These are phyloP conservation scores for Todiramphus saurophagus DNA, from an alignment of 2,113 vertebrate species.

Conservation along the genomic window DNA sequence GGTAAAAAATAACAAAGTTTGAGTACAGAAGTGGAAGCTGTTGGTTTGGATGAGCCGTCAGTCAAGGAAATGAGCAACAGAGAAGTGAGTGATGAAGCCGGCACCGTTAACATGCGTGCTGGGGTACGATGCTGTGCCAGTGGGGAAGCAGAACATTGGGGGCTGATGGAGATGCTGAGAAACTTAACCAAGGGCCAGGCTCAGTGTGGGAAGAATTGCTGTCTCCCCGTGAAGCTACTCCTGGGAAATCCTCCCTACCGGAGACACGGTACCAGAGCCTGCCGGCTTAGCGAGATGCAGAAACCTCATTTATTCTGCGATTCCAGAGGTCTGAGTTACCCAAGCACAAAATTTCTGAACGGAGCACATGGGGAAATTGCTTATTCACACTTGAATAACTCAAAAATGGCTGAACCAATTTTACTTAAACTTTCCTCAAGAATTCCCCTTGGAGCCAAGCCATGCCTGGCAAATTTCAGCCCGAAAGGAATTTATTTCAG, in stretches of 20 bases:
- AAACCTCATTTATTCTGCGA: background rate
- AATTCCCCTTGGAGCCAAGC: slow-evolving; percentile 58
- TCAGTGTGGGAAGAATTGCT: background rate
- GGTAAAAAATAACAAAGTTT: background rate
- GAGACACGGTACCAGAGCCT: background rate
- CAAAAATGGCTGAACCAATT: slow-evolving; percentile 63
- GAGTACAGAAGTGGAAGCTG: background rate
- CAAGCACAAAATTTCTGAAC: slow-evolving; percentile 61
- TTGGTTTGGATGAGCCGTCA: background rate
- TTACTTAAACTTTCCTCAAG: slow-evolving; percentile 64
- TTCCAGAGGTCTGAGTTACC: slow-evolving; percentile 49
- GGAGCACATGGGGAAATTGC: slow-evolving; percentile 57
- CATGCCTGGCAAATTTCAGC: slow-evolving; percentile 60
- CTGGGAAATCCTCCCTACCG: background rate
- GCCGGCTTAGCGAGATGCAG: background rate
- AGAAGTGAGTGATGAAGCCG: accelerated
- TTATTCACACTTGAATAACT: slow-evolving; percentile 69
- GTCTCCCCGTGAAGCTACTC: background rate
- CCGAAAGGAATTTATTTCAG: slow-evolving; percentile 49
- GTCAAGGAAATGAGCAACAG: background rate
- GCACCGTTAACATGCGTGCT: accelerated
- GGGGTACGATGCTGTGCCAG: no score
- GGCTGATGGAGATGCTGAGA: background rate
- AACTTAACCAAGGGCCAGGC: background rate
- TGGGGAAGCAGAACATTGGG: background rate